Evolutionary conservation across 2,797 vertebrate genomes (phyloP), one percentile per base, ranked within the genome.

Genomic region (Acridotheres tristis): DNA sequence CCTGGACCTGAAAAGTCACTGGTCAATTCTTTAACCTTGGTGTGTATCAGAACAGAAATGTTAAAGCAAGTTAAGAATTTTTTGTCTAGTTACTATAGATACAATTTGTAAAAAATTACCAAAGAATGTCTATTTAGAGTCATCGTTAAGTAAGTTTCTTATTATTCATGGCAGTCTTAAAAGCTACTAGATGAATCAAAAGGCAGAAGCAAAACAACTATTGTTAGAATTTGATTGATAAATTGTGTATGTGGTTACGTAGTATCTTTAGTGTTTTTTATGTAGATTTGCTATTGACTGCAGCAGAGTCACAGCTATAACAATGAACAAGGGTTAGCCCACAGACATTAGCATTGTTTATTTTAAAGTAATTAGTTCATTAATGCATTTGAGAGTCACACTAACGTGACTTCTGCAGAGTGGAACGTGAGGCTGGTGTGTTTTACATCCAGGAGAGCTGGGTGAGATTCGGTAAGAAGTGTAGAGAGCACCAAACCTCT

Each of bases 281-380:
- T 29, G 59, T n/a, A 29, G 30, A 80, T 83, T 66, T 65, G 51
- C 79, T 50, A 78, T 26, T 55, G 62, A 74, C 62, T 81, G 86
- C 45, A 83, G 61, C 71, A 68, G 57, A 79, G 57, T 47, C 50
- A 54, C 26, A 66, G 55, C 42, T 67, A 4, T 2, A 83, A 91
- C 59, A 87, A 88, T 78, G 79, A 93, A 69, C 30, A 67, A 62
- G 80, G 36, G 65, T 55, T 85, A 89, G 36, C 78, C 29, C 48
- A 66, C 58, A 84, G 65, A 48, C 16, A 21, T 69, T 53, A 43
- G 36, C 19, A 79, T 43, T 79, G 36, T 36, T 74, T 76, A 55
- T 75, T 66, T 92, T 67, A 29, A 96, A 93, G 59, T 47, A 88
- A 82, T 87, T 75, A 82, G 51, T 79, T 89, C 74, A 78, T 77